Base-by-base conservation (phyloP, 1,140 invertebrate species). In the Coenobita brevimanus region DNA sequence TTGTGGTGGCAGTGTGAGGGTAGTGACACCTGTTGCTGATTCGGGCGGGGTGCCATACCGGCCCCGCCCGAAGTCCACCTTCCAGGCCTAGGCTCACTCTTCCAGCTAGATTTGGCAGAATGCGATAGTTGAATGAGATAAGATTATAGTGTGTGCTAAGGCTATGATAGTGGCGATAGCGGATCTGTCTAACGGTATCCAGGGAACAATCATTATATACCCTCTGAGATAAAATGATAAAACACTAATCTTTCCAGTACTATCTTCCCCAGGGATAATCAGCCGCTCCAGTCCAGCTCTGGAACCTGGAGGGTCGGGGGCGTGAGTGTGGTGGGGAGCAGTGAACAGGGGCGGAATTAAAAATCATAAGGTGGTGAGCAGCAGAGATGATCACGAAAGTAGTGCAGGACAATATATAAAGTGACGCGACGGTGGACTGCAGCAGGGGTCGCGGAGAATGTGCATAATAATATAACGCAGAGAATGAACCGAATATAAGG, bases 191-290 rank as follows among this genome's bases (percentile, higher is more conserved):
- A 41, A 57, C 71, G 57, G 50, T 67, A 41, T 50, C 71, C 50
- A n/a, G 50, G 62, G 83, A 78, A 86, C 83, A 86, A 67, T 86
- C 73, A 86, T 69, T 86, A 86, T 86, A 79, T 86, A 67, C 73
- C 57, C 75, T 79, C 57, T 43, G 73, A 86, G 83, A 86, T 86
- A 86, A 86, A 86, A 67, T 79, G 83, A 86, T 86, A 86, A 86
- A 86, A 86, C 50, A 78, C 38, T 86, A 86, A 86, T 86, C 83
- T 86, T 86, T 86, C 83, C 83, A 79, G 83, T 64, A 69, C 75
- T 67, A 86, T 87, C 76, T 80, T 79, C 69, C 1, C 46, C 43
- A 17, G 84, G 73, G 84, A 80, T 87, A 71, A 80, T 79, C 76
- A 71, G 43, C 10, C 3, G 24, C 73, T 69, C 84, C 76, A 80